phyloP scores from a whole-genome alignment of 2,113 vertebrate species.

The Sylvicapra grimmia region DNA sequence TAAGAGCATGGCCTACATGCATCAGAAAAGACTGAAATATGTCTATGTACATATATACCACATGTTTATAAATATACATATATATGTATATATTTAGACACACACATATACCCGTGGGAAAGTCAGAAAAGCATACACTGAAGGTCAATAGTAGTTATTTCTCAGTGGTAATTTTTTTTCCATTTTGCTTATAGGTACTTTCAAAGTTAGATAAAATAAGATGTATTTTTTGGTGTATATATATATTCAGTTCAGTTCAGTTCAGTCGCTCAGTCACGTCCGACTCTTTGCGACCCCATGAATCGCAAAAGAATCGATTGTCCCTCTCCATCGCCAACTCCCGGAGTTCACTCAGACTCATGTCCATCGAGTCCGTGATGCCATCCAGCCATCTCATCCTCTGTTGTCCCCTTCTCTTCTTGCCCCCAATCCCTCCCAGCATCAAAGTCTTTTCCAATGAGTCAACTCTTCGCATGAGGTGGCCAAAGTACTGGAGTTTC shows the following conservation, averaged over 20 bases:
- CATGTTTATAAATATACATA: not conserved
- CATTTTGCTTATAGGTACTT: not conserved
- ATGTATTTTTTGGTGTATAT: not conserved
- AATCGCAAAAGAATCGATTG: not conserved
- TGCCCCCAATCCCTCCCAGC: not conserved
- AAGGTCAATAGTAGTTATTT: not conserved
- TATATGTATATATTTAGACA: not conserved
- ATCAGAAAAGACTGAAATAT: not conserved
- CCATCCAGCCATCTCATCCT: not conserved
- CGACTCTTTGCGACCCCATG: not conserved
- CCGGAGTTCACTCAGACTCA: not conserved
- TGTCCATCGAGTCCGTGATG: not conserved
- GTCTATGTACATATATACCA: not conserved
- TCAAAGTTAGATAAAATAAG: too few species aligned
- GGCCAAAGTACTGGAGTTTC: not conserved
- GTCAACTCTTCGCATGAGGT: not conserved
- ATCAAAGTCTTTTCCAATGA: not conserved
- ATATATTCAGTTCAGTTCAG: not conserved
- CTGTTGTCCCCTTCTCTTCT: not conserved
- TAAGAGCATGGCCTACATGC: not conserved
- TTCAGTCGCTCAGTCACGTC: not conserved
- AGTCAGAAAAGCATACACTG: not conserved
- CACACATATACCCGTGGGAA: not conserved
- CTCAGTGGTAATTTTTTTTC: not conserved
- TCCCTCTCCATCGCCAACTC: not conserved